Conservation (phyloP, 2,888 invertebrate species). For the Watsonalla binaria region DNA sequence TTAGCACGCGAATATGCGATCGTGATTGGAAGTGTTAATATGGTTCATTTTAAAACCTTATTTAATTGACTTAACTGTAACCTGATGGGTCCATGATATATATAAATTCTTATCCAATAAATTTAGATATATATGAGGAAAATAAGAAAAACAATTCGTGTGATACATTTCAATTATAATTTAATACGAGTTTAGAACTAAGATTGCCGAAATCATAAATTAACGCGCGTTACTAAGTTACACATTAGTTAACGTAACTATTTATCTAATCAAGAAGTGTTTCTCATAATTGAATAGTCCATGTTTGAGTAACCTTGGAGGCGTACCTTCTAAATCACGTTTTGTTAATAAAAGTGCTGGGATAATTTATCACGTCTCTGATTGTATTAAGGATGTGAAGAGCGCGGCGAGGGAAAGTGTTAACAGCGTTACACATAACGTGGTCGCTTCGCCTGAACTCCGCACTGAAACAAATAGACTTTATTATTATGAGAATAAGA, state of each 20-base stretch:
- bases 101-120: too few species aligned
- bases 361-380: conserved; percentile 73
- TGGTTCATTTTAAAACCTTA: too few species aligned
- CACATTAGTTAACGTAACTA: conserved; percentile 1
- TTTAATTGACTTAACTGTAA: too few species aligned
- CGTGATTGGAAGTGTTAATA: too few species aligned
- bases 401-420: conserved; percentile 56
- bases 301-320: conserved; percentile 22
- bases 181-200: background rate
- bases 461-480: conserved; percentile 67
- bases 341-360: conserved; percentile 51
- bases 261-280: conserved; percentile 3
- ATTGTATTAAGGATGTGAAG: conserved; percentile 54
- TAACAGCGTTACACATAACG: conserved; percentile 62
- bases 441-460: conserved; percentile 54
- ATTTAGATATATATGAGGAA: too few species aligned
- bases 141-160: too few species aligned
- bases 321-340: conserved; percentile 47
- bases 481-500: conserved; percentile 29
- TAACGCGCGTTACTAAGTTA: background rate
- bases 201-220: background rate
- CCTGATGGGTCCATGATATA: too few species aligned
- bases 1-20: too few species aligned
- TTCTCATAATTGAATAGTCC: conserved; percentile 17
- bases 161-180: background rate